Conservation (phyloP, 2,113 vertebrate genomes). For the Mirounga angustirostris region DNA sequence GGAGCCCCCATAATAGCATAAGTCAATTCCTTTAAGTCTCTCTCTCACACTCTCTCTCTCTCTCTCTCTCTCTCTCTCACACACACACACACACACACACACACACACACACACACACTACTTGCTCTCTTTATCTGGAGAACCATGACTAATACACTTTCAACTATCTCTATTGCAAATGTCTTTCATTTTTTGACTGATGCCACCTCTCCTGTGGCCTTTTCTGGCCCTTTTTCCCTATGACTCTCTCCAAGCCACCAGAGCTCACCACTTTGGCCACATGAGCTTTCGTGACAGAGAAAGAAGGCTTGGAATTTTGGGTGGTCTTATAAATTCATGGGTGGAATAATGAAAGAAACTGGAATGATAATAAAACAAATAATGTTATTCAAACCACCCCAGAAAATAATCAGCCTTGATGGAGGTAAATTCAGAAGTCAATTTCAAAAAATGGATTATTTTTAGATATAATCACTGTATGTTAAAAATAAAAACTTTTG, state of each 20-base stretch:
- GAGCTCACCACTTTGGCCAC: not conserved
- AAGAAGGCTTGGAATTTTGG: not conserved
- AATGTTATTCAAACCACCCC: not conserved
- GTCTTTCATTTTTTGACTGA: not conserved
- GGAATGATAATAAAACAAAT: not conserved
- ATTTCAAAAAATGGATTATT: not conserved
- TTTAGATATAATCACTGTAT: not conserved
- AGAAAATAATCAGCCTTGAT: not conserved
- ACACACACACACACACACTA: not conserved
- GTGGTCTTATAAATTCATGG: not conserved
- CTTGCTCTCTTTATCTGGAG: not conserved
- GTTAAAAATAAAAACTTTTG: not conserved
- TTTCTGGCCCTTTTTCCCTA: not conserved
- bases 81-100: too few relatives aligned
- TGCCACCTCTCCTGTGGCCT: rapidly evolving
- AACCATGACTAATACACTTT: not conserved
- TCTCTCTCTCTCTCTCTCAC: too few relatives aligned
- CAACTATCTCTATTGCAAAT: not conserved
- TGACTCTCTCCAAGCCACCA: not conserved
- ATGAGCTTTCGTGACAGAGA: not conserved
- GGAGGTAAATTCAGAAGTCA: not conserved
- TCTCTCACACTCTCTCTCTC: not conserved
- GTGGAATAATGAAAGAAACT: not conserved
- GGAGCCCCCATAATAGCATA: not conserved
- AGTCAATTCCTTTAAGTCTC: not conserved